Conservation (phyloP, 2,797 vertebrate genomes). For the Thamnophis elegans region DNA sequence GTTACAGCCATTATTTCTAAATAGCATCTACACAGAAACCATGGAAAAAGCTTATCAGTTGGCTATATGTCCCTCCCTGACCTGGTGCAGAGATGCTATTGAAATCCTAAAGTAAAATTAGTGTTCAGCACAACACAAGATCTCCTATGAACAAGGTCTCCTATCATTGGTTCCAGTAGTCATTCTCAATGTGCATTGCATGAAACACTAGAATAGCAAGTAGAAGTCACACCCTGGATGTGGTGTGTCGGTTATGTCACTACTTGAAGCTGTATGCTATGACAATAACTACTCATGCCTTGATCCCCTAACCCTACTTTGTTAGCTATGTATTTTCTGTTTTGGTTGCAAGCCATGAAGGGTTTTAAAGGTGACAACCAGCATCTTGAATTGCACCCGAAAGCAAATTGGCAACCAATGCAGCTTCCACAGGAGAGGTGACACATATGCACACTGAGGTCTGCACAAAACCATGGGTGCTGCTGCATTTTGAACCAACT, state of each 20-base stretch:
- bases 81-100: background rate
- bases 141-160: background rate
- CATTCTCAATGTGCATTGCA: background rate
- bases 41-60: background rate
- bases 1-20: background rate
- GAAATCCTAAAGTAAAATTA: background rate
- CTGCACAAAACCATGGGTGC: background rate
- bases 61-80: background rate
- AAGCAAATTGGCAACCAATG: background rate
- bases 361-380: background rate
- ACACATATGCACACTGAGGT: background rate
- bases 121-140: background rate
- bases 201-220: background rate
- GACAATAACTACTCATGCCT: background rate
- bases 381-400: background rate
- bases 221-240: background rate
- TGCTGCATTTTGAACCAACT: background rate
- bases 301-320: background rate
- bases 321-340: background rate
- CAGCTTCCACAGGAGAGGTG: background rate
- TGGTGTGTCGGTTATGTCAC: background rate
- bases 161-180: background rate
- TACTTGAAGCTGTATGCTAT: background rate
- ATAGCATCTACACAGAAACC: background rate
- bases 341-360: background rate